A percentile compares a stretch with the other conserved stretches of the same genome.
Conservation (phyloP, 2,888 invertebrate genomes). For the Drosophila nr. perissopoda region DNA sequence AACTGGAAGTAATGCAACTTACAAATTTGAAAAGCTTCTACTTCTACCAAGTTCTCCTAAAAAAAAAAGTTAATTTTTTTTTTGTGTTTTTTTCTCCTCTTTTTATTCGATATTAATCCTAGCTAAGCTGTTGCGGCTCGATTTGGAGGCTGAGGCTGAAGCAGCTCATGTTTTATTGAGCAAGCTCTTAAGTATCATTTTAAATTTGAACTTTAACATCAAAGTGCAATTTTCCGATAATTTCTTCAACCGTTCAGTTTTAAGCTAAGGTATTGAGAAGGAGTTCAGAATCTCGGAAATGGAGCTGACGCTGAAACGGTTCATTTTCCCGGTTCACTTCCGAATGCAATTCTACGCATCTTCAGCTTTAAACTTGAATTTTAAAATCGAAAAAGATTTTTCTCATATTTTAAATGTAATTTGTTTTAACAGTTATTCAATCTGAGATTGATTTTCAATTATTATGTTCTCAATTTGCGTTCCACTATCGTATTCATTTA, state of each 20-base stretch:
- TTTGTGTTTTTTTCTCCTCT: background rate
- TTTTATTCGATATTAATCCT: conserved; percentile 1
- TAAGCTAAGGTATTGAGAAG: background rate
- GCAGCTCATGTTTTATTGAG: background rate
- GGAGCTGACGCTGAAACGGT: background rate
- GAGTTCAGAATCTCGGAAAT: background rate
- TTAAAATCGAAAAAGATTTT: too few species aligned
- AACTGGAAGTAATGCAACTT: background rate
- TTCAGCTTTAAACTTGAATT: background rate
- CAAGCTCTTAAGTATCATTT: background rate
- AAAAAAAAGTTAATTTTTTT: background rate
- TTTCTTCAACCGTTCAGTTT: background rate
- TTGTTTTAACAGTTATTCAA: too few species aligned
- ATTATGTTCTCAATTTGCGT: too few species aligned
- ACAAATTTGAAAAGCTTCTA: background rate
- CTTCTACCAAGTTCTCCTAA: background rate
- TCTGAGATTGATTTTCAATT: too few species aligned
- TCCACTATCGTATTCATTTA: too few species aligned
- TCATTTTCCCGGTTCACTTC: background rate
- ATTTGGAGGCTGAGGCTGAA: background rate
- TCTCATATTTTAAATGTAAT: too few species aligned
- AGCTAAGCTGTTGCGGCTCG: background rate
- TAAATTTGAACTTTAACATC: background rate
- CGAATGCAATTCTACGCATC: background rate
- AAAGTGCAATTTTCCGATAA: background rate